Evolutionary conservation across 2,113 vertebrate genomes (phyloP), one percentile per base, ranked within the genome.

Genomic region (Anoura caudifer): DNA sequence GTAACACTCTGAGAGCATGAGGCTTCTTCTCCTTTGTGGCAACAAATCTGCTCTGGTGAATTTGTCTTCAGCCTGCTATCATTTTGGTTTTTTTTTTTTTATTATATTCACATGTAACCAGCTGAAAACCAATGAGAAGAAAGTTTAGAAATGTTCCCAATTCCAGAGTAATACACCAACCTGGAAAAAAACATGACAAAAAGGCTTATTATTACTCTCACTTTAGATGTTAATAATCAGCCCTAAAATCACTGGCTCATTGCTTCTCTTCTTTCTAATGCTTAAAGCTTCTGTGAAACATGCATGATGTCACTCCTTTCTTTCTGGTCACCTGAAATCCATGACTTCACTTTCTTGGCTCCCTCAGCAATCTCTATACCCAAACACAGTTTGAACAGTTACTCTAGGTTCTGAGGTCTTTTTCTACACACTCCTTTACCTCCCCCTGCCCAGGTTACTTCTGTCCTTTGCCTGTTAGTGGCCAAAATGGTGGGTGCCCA

Each of bases 111-210:
- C 38, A 65, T 26, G 50, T 10, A 38, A 76, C 20, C 52, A 56
- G 7, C 26, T 73, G 24, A 90, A 90, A 80, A 82, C 28, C 63
- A 93, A 26, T 45, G 41, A 50, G 45, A 19, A 89, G 59, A 87
- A 69, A 54, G 31, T 81, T 63, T 54, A 80, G 31, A 77, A 88
- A 28, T 17, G 31, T 38, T 28, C n/a, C 38, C 65, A 70, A 50
- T 41, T 59, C 45, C 72, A 65, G 12, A 47, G 36, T 19, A 86
- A 72, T 13, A 47, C 7, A 41, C 2, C 4, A 45, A 38, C 47
- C 47, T 90, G 22, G 33, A 90, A 47, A 61, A 8, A 47, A 83
- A 56, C 5, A 14, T 12, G 7, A 31, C 9, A 19, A 36, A 73
- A 65, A 87, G 45, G 22, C 3, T 33, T 28, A 31, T 61, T 61